Evolutionary conservation across 2,797 vertebrate genomes (phyloP).

Genomic region (Karalla daura): DNA sequence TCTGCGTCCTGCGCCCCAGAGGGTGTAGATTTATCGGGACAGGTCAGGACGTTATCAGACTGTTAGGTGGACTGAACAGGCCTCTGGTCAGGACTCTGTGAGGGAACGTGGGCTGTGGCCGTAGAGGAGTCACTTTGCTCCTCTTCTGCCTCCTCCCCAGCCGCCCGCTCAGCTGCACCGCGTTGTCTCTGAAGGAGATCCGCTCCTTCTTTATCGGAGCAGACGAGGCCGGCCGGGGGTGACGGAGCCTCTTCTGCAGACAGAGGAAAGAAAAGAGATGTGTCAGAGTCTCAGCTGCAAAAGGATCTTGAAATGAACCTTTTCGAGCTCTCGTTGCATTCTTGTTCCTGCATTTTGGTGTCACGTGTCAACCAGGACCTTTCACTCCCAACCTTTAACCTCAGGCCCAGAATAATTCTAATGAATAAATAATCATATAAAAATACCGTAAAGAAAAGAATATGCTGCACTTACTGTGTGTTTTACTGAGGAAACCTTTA

Average conservation of each 20-base stretch:
- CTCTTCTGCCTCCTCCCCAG: slow-evolving; percentile 95
- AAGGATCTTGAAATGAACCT: no score
- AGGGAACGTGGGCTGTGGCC: not conserved
- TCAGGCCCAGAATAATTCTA: no score
- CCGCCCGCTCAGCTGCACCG: slow-evolving; percentile 87
- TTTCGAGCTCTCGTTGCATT: not conserved
- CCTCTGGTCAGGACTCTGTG: not conserved
- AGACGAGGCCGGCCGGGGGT: slow-evolving; percentile 74
- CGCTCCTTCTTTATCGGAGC: slow-evolving; percentile 84
- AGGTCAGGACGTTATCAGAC: no score
- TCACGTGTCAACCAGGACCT: not conserved
- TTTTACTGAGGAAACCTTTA: no score
- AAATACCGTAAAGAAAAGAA: no score
- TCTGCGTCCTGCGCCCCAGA: no score
- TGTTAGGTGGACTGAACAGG: no score
- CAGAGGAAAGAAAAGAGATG: not conserved
- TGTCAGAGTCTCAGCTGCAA: not conserved
- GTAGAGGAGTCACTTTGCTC: slow-evolving; percentile 55
- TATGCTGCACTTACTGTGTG: no score
- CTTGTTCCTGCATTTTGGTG: not conserved
- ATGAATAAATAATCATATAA: no score
- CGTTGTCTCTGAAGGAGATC: slow-evolving; percentile 90
- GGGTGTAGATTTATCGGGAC: no score
- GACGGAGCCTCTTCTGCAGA: slow-evolving; percentile 76
- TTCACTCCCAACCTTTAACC: no score